phyloP scores from a whole-genome alignment of 2,888 invertebrate species.

The Osedax frankpressi region DNA sequence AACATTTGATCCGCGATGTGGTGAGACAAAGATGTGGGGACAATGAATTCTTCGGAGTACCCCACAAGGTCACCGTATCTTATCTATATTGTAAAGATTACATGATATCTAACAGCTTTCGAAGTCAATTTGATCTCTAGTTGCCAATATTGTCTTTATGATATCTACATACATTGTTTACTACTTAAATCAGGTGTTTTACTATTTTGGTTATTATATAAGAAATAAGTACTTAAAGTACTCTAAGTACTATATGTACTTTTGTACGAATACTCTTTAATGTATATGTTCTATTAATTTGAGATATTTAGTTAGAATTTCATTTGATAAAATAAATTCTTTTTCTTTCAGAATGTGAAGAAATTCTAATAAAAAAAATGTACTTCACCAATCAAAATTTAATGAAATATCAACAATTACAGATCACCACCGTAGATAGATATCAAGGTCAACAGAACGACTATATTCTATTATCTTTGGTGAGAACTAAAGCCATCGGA shows the following conservation, averaged over 20 bases:
- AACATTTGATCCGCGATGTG: constrained; percentile 88
- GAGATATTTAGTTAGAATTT: neutral
- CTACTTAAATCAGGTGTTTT: too few relatives aligned
- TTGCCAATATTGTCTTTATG: too few relatives aligned
- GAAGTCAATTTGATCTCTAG: too few relatives aligned
- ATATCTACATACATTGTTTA: too few relatives aligned
- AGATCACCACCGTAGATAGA: constrained; percentile 78
- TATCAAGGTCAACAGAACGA: constrained; percentile 99
- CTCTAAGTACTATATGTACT: too few relatives aligned
- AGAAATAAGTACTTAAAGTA: too few relatives aligned
- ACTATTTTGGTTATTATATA: too few relatives aligned
- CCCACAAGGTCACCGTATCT: constrained; percentile 34
- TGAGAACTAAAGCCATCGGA: constrained; percentile 89
- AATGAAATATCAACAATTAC: constrained; percentile 13
- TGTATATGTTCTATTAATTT: neutral
- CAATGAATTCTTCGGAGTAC: constrained; percentile 77
- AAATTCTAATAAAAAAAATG: too few relatives aligned
- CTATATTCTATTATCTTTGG: constrained; percentile 85
- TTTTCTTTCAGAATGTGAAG: too few relatives aligned
- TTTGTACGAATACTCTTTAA: neutral
- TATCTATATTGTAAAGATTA: too few relatives aligned
- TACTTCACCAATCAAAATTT: too few relatives aligned
- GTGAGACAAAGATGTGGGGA: constrained; percentile 75
- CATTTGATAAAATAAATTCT: neutral
- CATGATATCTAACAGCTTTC: too few relatives aligned